Conservation (phyloP, 2,113 vertebrate species). For the Macroglossus sobrinus region DNA sequence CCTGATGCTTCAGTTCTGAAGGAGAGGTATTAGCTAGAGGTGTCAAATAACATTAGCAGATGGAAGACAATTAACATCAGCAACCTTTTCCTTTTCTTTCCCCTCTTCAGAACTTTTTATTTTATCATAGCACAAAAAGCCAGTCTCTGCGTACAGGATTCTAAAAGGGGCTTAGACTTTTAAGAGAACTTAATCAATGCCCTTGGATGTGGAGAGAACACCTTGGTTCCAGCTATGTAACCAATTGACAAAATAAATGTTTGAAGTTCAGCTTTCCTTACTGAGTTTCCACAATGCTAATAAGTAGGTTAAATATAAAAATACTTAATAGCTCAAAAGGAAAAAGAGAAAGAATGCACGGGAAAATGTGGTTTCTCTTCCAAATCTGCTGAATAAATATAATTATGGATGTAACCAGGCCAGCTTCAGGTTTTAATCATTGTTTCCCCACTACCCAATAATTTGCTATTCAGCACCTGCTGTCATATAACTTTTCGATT, state of each 20-base stretch:
- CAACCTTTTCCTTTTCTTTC: not conserved
- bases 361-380: not conserved
- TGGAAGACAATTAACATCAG: not conserved
- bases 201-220: not conserved
- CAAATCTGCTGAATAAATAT: slow-evolving; percentile 50
- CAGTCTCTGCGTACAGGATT: not conserved
- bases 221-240: not conserved
- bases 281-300: not conserved
- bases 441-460: slow-evolving; percentile 52
- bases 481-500: slow-evolving; percentile 20
- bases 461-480: slow-evolving; percentile 59
- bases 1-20: not conserved
- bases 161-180: not conserved
- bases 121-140: not conserved
- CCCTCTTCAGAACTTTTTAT: not conserved
- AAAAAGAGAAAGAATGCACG: not conserved
- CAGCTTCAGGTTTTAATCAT: slow-evolving; percentile 72
- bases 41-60: not conserved
- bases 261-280: not conserved
- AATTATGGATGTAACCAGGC: not conserved
- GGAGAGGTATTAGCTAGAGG: not conserved
- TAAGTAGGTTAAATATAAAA: slow-evolving; percentile 12
- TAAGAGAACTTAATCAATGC: not conserved
- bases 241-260: not conserved
- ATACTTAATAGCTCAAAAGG: not conserved